Conservation (phyloP, 2,113 vertebrate species). For the Psephotus haematonotus region DNA sequence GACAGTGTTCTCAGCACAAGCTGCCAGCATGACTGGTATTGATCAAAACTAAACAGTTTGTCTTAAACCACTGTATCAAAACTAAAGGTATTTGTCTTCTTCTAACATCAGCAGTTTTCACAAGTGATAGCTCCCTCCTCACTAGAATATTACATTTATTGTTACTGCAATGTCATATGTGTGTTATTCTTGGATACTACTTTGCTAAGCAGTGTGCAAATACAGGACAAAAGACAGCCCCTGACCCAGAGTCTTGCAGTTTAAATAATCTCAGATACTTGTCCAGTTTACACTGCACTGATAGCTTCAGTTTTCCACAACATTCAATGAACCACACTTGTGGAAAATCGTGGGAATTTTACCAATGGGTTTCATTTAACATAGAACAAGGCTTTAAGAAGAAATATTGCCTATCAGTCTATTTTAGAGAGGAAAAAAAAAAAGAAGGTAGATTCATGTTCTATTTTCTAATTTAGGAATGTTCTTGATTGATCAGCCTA, state of each 20-base stretch:
- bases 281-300: neutral
- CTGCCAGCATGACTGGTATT: neutral
- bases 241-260: neutral
- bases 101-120: neutral
- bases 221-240: neutral
- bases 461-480: neutral
- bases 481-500: neutral
- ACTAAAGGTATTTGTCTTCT: neutral
- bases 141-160: neutral
- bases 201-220: neutral
- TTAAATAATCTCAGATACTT: neutral
- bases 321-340: neutral
- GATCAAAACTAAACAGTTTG: neutral
- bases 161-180: neutral
- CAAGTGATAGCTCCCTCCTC: neutral
- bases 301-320: neutral
- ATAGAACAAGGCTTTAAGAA: neutral
- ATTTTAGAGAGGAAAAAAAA: neutral
- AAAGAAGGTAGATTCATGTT: neutral
- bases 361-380: neutral
- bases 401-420: neutral
- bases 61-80: neutral
- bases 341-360: neutral
- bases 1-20: neutral
- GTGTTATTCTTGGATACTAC: neutral